Percentiles rank a stretch among this genome's conserved stretches.
Evolutionary conservation across 2,113 vertebrate genomes (phyloP).

Genomic region (Platycercus adscitus): DNA sequence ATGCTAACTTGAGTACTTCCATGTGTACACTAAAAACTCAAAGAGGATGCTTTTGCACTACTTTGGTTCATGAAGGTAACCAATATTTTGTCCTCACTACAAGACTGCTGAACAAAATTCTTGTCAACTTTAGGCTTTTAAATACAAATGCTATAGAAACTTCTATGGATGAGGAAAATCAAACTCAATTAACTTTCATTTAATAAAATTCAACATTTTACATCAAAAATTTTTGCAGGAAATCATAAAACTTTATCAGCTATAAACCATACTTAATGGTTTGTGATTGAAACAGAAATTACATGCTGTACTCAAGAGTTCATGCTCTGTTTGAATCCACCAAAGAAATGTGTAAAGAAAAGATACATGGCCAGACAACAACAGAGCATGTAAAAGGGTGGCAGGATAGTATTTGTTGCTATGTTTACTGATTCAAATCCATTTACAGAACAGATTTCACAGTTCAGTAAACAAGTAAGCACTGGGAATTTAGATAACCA

Average conservation of each 20-base stretch:
- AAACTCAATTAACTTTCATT: neutral
- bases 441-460: slow-evolving; percentile 78
- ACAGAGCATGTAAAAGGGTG: neutral
- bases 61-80: neutral
- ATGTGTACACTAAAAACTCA: neutral
- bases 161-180: neutral
- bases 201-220: neutral
- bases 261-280: neutral
- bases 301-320: neutral
- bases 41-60: neutral
- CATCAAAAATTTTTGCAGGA: neutral
- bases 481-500: slow-evolving; percentile 40
- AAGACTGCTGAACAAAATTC: neutral
- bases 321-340: neutral
- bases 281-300: neutral
- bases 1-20: neutral
- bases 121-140: neutral
- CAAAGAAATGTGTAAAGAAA: neutral
- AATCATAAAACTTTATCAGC: neutral
- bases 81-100: neutral
- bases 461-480: slow-evolving; percentile 62
- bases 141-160: neutral
- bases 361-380: neutral
- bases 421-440: slow-evolving; percentile 72
- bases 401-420: slow-evolving; percentile 50